Evolutionary conservation across 2,797 vertebrate species (phyloP), one percentile per base, ranked within the genome.

Genomic region (Cygnus olor): DNA sequence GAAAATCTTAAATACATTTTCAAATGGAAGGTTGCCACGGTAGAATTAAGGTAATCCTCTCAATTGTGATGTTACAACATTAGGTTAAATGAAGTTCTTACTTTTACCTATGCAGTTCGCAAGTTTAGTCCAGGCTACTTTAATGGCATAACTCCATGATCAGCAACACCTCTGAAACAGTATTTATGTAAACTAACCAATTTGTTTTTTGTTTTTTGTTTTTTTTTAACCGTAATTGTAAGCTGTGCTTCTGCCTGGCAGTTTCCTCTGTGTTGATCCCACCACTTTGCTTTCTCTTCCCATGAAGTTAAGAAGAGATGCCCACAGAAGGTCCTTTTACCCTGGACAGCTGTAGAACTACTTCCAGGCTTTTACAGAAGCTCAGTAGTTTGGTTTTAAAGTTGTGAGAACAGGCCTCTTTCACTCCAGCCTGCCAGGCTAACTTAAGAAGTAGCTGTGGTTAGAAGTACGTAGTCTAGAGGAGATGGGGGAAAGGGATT

Each of bases 11-110:
- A 3, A 7, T 36, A 53, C 70, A 40, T 82, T 85, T 92, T 57
- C 60, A 90, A 82, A 85, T 85, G 60, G 85, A 81, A 87, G 47
- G 34, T 70, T 95, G 77, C 51, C 42, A 27, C 47, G 7, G 47
- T 14, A 25, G 70, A 79, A 27, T 69, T 53, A 54, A 81, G 70
- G 24, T 69, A 84, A 82, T 72, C 70, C 71, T 90, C 64, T 89
- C 74, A 20, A 72, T 73, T 70, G 66, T 74, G 38, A 44, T 58
- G 47, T 77, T 81, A 78, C 85, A 58, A 56, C 64, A 25, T 93
- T 10, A 4, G 44, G 8, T 49, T 87, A 73, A 90, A 89, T 81
- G 27, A 69, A 6, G 51, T 89, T 22, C 51, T 54, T 83, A 25
- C 63, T 17, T 63, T 32, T 81, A 30, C 70, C 54, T 58, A 6